phyloP scores from a whole-genome alignment of 2,113 vertebrate genomes.

The Tragelaphus strepsiceros region DNA sequence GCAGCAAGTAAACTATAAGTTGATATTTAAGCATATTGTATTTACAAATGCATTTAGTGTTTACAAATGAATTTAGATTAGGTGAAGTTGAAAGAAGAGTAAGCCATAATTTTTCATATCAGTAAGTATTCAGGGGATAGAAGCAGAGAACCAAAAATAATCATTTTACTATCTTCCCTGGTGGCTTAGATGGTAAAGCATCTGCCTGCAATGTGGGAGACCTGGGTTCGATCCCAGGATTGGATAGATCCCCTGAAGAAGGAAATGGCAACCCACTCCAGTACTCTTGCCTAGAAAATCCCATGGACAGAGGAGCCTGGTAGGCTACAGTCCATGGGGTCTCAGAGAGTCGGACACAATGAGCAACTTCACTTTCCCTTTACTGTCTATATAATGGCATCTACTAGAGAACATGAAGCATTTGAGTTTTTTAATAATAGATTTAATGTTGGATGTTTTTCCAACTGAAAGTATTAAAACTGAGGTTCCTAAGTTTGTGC shows the following conservation, averaged over 20 bases:
- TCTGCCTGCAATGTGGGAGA: not conserved
- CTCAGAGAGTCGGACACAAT: not conserved
- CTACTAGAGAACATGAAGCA: not conserved
- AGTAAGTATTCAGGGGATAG: not conserved
- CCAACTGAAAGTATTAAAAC: not conserved
- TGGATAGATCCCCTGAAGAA: not conserved
- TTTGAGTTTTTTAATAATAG: not conserved
- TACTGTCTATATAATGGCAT: not conserved
- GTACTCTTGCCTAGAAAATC: not conserved
- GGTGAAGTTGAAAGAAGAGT: not conserved
- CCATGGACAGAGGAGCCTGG: not conserved
- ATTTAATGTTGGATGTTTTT: not conserved
- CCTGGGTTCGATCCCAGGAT: not conserved
- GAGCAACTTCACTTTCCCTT: not conserved
- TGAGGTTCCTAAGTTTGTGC: not conserved
- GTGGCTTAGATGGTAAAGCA: not conserved
- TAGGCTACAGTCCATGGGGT: not conserved
- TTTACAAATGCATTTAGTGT: not conserved
- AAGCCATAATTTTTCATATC: not conserved
- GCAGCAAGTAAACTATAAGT: not conserved
- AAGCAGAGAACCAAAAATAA: not conserved
- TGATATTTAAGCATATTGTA: not conserved
- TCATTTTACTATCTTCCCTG: not conserved
- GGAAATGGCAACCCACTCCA: not conserved
- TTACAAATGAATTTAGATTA: not conserved